phyloP scores from a whole-genome alignment of 92 coral and sea anemone genomes.

The Desmophyllum pertusum region DNA sequence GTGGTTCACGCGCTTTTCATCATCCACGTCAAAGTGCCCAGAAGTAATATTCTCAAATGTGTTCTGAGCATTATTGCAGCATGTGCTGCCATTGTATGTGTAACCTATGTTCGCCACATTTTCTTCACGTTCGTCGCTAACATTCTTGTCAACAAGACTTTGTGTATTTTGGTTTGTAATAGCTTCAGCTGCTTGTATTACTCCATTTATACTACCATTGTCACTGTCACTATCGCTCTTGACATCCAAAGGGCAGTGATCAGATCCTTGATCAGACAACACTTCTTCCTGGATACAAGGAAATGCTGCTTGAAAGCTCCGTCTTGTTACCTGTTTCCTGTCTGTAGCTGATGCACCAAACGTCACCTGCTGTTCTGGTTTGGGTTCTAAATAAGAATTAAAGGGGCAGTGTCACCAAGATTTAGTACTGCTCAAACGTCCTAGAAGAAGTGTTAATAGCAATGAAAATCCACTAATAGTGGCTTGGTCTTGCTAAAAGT shows the following conservation, averaged over 20 bases:
- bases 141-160: not conserved
- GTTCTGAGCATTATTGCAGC: too few species aligned
- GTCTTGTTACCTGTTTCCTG: constrained; percentile 6
- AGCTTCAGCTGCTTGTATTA: constrained; percentile 84
- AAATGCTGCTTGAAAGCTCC: constrained; percentile 19
- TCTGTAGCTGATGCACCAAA: not conserved
- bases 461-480: too few species aligned
- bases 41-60: not conserved
- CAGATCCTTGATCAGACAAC: constrained; percentile 29
- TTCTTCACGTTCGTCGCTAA: not conserved
- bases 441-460: too few species aligned
- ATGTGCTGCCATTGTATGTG: not conserved
- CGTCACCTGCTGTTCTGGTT: constrained; percentile 6
- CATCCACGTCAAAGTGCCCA: not conserved
- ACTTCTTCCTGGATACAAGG: constrained; percentile 42
- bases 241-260: not conserved
- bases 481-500: too few species aligned
- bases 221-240: constrained; percentile 39
- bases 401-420: too few species aligned
- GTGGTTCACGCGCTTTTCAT: not conserved
- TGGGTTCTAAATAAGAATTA: not conserved
- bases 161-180: constrained; percentile 54
- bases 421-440: too few species aligned
- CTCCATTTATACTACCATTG: constrained; percentile 65
- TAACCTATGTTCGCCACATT: not conserved